Conservation (phyloP, 2,888 invertebrate genomes). For the Cartodere bifasciata region DNA sequence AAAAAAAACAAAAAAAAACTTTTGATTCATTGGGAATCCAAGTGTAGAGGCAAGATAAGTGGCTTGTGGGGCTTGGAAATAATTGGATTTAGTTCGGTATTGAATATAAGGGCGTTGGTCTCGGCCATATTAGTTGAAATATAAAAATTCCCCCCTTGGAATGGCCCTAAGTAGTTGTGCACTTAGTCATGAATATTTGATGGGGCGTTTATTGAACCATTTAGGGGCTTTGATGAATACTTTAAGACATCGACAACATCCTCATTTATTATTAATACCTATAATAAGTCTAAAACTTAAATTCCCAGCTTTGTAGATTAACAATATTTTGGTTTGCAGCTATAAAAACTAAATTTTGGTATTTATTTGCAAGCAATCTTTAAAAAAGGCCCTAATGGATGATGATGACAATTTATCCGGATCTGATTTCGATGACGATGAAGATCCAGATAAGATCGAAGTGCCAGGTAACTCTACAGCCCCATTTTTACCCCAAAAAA, state of each 20-base stretch:
- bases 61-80: too few species aligned
- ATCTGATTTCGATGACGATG: slow-evolving; percentile 73
- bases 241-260: too few species aligned
- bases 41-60: background rate
- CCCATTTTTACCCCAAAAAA: slow-evolving; percentile 2
- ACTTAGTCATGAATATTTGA: too few species aligned
- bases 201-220: too few species aligned
- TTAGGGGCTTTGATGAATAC: too few species aligned
- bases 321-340: too few species aligned
- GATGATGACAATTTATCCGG: slow-evolving; percentile 44
- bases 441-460: slow-evolving; percentile 84
- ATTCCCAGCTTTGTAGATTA: too few species aligned
- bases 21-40: background rate
- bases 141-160: slow-evolving; percentile 23
- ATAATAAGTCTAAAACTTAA: too few species aligned
- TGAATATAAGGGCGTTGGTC: slow-evolving; percentile 33
- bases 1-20: slow-evolving; percentile 32
- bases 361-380: too few species aligned
- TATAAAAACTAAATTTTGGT: too few species aligned
- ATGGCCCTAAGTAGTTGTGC: background rate
- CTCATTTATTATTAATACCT: too few species aligned
- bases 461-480: slow-evolving; percentile 65
- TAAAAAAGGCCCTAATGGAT: slow-evolving; percentile 28
- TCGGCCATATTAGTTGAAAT: slow-evolving; percentile 33
- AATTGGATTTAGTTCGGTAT: too few species aligned